A percentile compares a stretch with the other conserved stretches of the same genome.
Conservation (phyloP, 2,113 vertebrate genomes). For the Chaetura pelagica region DNA sequence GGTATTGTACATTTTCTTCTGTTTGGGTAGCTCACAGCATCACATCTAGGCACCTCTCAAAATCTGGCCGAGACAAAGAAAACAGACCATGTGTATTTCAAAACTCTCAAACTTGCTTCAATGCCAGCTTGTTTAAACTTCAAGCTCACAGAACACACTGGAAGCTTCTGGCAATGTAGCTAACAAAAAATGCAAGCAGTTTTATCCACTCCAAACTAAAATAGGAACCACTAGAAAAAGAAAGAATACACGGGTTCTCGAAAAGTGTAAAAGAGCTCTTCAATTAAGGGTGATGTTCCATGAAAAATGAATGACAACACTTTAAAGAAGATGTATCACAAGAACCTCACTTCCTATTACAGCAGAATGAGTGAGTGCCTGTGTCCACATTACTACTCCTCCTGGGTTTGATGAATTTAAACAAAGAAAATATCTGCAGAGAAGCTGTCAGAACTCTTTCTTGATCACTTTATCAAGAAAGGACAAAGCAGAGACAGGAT, state of each 20-base stretch:
- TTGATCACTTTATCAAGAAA: not conserved
- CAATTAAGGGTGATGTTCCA: not conserved
- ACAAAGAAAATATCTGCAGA: not conserved
- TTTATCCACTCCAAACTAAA: not conserved
- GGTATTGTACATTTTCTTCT: not conserved
- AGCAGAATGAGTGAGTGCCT: not conserved
- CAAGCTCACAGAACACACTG: not conserved
- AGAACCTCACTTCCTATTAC: not conserved
- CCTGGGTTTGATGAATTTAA: not conserved
- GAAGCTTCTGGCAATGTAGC: not conserved
- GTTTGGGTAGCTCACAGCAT: not conserved
- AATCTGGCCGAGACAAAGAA: not conserved
- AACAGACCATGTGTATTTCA: fast-evolving
- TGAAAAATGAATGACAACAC: not conserved
- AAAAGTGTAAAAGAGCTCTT: not conserved
- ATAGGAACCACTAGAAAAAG: not conserved
- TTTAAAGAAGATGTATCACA: not conserved
- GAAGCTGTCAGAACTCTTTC: not conserved
- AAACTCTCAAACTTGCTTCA: not conserved
- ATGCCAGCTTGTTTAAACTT: not conserved
- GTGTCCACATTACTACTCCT: not conserved
- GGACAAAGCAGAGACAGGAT: not conserved
- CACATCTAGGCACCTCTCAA: not conserved
- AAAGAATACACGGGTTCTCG: not conserved
- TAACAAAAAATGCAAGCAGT: not conserved